Base-by-base conservation (phyloP, 2,797 vertebrate genomes). In the Epinephelus coioides region DNA sequence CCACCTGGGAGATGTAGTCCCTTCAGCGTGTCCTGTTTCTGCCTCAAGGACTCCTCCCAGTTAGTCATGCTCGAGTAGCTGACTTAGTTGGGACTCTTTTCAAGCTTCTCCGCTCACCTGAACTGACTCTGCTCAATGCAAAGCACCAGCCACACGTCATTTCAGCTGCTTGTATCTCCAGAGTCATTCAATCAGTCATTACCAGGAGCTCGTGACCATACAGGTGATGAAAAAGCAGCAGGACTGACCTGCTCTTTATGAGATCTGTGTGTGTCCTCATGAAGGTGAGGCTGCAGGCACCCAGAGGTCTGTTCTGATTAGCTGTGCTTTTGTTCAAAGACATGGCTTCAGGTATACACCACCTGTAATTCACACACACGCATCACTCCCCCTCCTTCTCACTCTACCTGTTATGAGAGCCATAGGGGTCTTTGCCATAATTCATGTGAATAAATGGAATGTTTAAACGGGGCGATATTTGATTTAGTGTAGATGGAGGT, bases 391-490 rank as follows among this genome's bases (percentile, higher is more conserved):
- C 9, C 40, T 10, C 40, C 9, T 12, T 10, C 9, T 17, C 69
- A 47, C 55, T 14, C 25, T 57, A 49, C n/a, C 17, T 69, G 67
- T 62, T 81, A 76, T 74, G 74, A 63, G 59, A 86, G 80, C 82
- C 86, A 87, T 51, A 62, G 75, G 61, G 74, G 69, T 68, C 54
- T 83, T 50, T 59, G 84, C 74, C 73, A 87, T 93, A 88, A 90
- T 78, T 91, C 85, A 87, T 67, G 23, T 81, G 89, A 91, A 91
- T 88, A 87, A 92, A 90, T 90, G 86, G 79, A 74, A 87, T 79
- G 84, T 84, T 89, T 88, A 90, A 85, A 83, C 63, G 49, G 55
- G 79, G 53, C 23, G 44, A 83, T 91, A 79, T 89, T 87, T 86
- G 86, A 93, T 92, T 92, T 90, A 85, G 78, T 88, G 81, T 56